Evolutionary conservation across 2,113 vertebrate genomes (phyloP).

Genomic region (Pardalotus punctatus): DNA sequence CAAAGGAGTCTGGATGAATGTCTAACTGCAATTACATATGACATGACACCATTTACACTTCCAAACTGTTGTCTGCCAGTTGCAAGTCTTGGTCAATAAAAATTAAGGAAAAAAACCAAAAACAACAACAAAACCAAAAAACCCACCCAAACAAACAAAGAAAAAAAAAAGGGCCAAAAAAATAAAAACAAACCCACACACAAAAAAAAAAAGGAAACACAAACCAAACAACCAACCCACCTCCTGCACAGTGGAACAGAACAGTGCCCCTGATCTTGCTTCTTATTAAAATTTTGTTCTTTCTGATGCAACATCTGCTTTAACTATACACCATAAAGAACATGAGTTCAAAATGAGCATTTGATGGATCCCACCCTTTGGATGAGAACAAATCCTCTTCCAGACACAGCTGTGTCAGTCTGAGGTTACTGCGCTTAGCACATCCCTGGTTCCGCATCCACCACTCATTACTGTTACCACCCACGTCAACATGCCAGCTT

Average conservation of each 20-base stretch:
- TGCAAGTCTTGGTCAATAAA: neutral
- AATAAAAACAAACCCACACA: neutral
- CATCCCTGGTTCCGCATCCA: neutral
- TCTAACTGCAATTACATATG: neutral
- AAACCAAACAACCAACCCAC: neutral
- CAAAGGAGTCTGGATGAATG: neutral
- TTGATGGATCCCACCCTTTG: neutral
- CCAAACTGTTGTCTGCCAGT: neutral
- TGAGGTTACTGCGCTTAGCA: neutral
- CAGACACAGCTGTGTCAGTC: neutral
- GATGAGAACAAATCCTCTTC: neutral
- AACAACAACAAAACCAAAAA: neutral
- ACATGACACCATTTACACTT: neutral
- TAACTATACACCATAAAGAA: neutral
- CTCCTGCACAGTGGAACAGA: neutral
- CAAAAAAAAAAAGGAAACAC: too few relatives aligned
- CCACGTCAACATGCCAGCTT: neutral
- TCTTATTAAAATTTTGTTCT: neutral
- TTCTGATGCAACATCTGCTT: slow-evolving; percentile 4
- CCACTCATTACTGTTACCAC: neutral
- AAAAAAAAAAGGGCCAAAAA: neutral
- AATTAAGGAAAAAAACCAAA: neutral
- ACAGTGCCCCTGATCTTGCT: neutral
- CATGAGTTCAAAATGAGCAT: neutral
- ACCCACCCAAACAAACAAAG: neutral